A percentile compares a stretch with the other conserved stretches of the same genome.
Conservation (phyloP, 2,113 vertebrate species). For the Mirza zaza region DNA sequence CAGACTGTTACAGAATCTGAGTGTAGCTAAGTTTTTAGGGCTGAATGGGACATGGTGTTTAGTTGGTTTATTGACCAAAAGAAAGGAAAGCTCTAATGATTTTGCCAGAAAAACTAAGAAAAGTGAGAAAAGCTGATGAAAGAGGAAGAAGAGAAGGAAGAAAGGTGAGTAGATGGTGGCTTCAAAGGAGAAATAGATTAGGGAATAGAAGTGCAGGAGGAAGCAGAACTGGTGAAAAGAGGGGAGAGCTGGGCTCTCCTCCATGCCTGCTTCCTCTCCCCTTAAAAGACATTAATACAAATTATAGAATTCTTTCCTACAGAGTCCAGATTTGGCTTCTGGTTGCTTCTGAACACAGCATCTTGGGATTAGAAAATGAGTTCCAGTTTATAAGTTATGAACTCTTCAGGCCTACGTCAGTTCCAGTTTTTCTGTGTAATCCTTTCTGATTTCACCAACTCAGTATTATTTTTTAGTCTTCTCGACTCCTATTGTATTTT, state of each 20-base stretch:
- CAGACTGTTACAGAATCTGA: not conserved
- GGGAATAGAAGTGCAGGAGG: not conserved
- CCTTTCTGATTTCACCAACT: not conserved
- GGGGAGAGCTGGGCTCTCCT: not conserved
- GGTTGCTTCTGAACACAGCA: not conserved
- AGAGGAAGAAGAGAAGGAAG: not conserved
- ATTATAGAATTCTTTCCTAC: not conserved
- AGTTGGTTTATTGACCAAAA: not conserved
- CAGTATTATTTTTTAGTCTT: not conserved
- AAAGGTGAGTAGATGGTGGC: not conserved
- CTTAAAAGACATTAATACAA: not conserved
- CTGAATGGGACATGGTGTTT: not conserved
- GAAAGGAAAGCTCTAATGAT: not conserved
- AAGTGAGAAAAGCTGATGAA: not conserved
- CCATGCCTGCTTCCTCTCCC: not conserved
- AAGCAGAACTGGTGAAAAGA: not conserved
- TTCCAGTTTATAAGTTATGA: not conserved
- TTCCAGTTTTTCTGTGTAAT: not conserved
- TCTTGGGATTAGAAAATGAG: not conserved
- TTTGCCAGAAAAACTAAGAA: not conserved
- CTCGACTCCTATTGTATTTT: not conserved
- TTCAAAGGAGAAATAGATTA: not conserved
- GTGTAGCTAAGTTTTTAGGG: not conserved
- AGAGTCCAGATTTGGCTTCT: not conserved
- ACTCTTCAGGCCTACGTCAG: not conserved